These are phyloP conservation scores for Cheilosia urbana DNA, from an alignment of 2,888 invertebrate species.

Conservation along the genomic window DNA sequence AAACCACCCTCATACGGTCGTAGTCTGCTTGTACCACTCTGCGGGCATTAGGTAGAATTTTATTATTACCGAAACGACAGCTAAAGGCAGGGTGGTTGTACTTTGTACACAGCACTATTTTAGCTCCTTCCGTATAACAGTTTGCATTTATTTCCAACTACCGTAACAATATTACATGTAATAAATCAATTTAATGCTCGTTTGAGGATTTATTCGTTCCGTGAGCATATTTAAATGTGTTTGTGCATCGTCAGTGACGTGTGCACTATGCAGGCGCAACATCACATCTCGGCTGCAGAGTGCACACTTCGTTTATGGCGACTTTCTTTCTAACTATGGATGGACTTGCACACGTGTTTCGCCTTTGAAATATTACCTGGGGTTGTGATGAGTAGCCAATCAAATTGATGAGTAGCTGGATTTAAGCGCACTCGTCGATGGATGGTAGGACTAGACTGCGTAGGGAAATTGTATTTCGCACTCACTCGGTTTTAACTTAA, in stretches of 20 bases:
- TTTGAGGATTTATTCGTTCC: constrained; percentile 55
- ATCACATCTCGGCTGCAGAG: not conserved
- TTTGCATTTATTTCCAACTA: constrained; percentile 73
- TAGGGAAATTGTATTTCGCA: too few relatives aligned
- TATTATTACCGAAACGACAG: constrained; percentile 40
- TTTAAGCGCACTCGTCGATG: too few relatives aligned
- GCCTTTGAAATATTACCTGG: too few relatives aligned
- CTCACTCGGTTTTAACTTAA: too few relatives aligned
- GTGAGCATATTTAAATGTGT: constrained; percentile 44
- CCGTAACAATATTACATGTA: constrained; percentile 62
- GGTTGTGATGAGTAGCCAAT: too few relatives aligned
- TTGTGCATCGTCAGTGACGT: constrained; percentile 5
- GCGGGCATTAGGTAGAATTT: constrained; percentile 51
- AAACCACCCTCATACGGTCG: constrained; percentile 35
- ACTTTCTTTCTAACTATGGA: too few relatives aligned
- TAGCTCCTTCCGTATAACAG: constrained; percentile 60
- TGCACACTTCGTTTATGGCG: too few relatives aligned
- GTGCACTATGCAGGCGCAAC: not conserved
- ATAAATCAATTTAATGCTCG: constrained; percentile 68
- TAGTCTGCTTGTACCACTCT: constrained; percentile 27
- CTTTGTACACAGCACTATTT: constrained; percentile 37
- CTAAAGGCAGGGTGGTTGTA: constrained; percentile 1
- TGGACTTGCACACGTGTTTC: too few relatives aligned
- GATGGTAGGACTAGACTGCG: too few relatives aligned
- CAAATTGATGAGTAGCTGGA: too few relatives aligned